Percentiles rank a stretch among this genome's conserved stretches.
Conservation (phyloP, 1,140 invertebrate species). For the Delia radicum region DNA sequence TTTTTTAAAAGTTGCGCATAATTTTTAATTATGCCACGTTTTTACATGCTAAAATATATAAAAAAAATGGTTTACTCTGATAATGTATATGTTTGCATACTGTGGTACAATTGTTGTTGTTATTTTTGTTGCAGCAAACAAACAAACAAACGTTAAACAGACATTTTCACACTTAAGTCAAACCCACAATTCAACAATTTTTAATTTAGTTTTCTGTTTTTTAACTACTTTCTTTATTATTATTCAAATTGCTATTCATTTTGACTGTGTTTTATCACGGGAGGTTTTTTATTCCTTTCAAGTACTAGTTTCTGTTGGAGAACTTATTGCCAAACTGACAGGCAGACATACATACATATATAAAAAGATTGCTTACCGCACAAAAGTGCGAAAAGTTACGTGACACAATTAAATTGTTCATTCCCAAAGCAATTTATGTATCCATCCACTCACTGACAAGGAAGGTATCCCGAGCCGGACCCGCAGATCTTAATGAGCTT, state of each 20-base stretch:
- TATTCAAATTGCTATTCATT: constrained; percentile 22
- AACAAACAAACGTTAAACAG: constrained; percentile 21
- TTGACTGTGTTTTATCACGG: constrained; percentile 16
- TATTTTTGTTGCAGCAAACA: background rate
- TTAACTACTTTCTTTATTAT: background rate
- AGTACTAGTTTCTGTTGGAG: background rate
- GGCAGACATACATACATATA: background rate
- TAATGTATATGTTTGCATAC: background rate
- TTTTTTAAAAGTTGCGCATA: too few relatives aligned
- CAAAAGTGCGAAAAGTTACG: constrained; percentile 23
- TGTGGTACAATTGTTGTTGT: background rate
- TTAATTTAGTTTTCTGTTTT: constrained; percentile 12
- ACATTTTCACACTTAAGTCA: constrained; percentile 20
- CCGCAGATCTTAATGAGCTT: too few relatives aligned
- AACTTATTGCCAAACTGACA: background rate
- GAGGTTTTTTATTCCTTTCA: background rate
- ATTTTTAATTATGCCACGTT: too few relatives aligned
- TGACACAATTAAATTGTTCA: constrained; percentile 23
- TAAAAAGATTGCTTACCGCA: constrained; percentile 15
- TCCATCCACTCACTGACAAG: too few relatives aligned
- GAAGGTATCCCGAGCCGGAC: too few relatives aligned
- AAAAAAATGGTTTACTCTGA: background rate
- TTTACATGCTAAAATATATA: too few relatives aligned
- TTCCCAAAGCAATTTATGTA: constrained; percentile 19
- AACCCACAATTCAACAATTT: constrained; percentile 24